phyloP scores from a whole-genome alignment of 2,113 vertebrate species.

The Syngnathus floridae region DNA sequence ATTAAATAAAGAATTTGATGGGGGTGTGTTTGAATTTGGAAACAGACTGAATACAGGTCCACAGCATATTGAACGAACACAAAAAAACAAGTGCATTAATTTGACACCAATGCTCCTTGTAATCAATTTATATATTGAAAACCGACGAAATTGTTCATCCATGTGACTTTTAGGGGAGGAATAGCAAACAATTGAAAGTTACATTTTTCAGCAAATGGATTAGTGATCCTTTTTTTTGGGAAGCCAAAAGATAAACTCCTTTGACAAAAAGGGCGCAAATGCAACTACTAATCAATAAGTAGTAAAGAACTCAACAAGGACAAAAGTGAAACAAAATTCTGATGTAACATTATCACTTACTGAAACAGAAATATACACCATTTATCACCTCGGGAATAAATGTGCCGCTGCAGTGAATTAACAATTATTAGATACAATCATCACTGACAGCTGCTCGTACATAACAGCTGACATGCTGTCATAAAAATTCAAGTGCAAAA shows the following conservation, averaged over 20 bases:
- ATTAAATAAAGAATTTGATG: slow-evolving; percentile 12
- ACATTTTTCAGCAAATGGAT: slow-evolving; percentile 35
- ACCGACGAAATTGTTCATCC: slow-evolving; percentile 27
- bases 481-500: slow-evolving; percentile 18
- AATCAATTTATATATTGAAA: slow-evolving; percentile 51
- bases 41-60: background rate
- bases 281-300: slow-evolving; percentile 31
- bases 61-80: slow-evolving; percentile 9
- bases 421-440: slow-evolving; percentile 31
- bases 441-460: slow-evolving; percentile 22
- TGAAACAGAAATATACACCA: slow-evolving; percentile 25
- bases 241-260: slow-evolving; percentile 13
- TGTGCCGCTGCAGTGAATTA: slow-evolving; percentile 9
- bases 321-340: slow-evolving; percentile 38
- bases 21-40: slow-evolving; percentile 6
- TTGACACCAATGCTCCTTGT: slow-evolving; percentile 39
- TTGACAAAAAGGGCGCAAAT: slow-evolving; percentile 38
- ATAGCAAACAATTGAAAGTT: slow-evolving; percentile 36
- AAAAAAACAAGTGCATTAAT: slow-evolving; percentile 25
- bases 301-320: slow-evolving; percentile 33
- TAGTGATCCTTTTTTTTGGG: slow-evolving; percentile 8
- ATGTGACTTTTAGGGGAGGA: slow-evolving; percentile 31
- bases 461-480: background rate
- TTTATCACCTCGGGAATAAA: slow-evolving; percentile 8
- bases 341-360: slow-evolving; percentile 47